Conservation (phyloP, 2,888 invertebrate genomes). For the Micoletzkya japonica region DNA sequence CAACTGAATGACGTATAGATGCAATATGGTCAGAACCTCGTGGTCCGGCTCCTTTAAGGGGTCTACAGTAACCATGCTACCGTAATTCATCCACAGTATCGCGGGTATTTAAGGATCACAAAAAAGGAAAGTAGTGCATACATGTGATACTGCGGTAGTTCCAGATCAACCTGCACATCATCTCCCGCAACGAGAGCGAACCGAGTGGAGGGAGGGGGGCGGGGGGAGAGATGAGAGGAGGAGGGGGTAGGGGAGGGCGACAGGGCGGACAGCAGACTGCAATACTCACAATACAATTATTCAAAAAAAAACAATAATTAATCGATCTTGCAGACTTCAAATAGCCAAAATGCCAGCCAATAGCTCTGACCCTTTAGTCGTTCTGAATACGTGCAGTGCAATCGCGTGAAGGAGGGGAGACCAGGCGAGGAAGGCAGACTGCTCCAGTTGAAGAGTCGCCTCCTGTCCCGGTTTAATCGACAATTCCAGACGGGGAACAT, state of each 20-base stretch:
- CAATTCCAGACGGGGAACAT: slow-evolving; percentile 2
- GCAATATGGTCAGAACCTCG: no score
- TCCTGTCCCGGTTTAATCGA: slow-evolving; percentile 5
- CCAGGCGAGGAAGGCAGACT: slow-evolving; percentile 32
- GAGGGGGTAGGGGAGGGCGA: neutral
- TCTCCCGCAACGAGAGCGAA: slow-evolving; percentile 32
- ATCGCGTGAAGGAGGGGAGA: slow-evolving; percentile 43
- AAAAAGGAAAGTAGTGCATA: no score
- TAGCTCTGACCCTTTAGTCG: slow-evolving; percentile 9
- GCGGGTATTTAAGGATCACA: no score
- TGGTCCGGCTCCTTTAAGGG: no score
- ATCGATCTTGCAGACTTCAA: neutral
- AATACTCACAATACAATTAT: neutral
- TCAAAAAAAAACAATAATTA: neutral
- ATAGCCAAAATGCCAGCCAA: neutral
- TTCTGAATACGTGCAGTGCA: slow-evolving; percentile 30
- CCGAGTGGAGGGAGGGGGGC: slow-evolving; percentile 2
- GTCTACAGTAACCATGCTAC: no score
- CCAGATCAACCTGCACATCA: slow-evolving; percentile 41
- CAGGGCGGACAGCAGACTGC: slow-evolving; percentile 12
- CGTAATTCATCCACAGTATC: no score
- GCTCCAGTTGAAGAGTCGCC: slow-evolving; percentile 10
- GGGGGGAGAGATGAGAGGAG: slow-evolving; percentile 7
- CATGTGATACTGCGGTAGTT: slow-evolving; percentile 44
- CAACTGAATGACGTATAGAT: no score